Percentiles rank a stretch among this genome's conserved stretches.
Conservation (phyloP, 2,113 vertebrate species). For the Mellivora capensis region DNA sequence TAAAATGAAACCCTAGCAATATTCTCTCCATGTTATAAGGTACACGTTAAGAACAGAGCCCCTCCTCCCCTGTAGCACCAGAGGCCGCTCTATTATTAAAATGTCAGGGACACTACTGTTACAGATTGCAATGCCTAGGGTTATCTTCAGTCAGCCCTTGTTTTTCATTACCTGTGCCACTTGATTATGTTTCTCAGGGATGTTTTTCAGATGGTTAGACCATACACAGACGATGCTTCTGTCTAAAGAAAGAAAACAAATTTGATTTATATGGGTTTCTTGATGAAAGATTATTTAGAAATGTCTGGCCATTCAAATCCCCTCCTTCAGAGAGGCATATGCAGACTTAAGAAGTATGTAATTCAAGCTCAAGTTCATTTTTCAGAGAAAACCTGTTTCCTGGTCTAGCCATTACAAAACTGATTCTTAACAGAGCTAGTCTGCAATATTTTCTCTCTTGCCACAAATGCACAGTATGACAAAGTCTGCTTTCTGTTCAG, state of each 20-base stretch:
- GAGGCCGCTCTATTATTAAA: constrained; percentile 9
- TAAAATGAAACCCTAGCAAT: neutral
- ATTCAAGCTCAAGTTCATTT: neutral
- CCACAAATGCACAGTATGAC: neutral
- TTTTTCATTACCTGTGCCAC: constrained; percentile 81
- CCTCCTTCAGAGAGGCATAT: neutral
- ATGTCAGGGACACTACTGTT: neutral
- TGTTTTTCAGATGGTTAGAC: constrained; percentile 84
- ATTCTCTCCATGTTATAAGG: constrained; percentile 8
- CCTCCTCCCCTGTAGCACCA: neutral
- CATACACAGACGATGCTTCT: constrained; percentile 86
- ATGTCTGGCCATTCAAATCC: neutral
- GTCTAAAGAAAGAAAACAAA: constrained; percentile 57
- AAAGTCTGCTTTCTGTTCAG: constrained; percentile 33
- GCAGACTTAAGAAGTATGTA: neutral
- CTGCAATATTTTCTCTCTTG: neutral
- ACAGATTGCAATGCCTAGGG: neutral
- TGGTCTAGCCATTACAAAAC: neutral
- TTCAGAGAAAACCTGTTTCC: constrained; percentile 35
- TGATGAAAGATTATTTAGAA: constrained; percentile 1
- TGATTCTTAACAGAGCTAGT: constrained; percentile 25
- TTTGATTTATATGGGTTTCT: constrained; percentile 18
- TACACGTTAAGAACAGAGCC: neutral
- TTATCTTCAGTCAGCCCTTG: neutral
- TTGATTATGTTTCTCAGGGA: constrained; percentile 86